Evolutionary conservation across 2,113 vertebrate genomes (phyloP).

Genomic region (Chionodraco myersi): DNA sequence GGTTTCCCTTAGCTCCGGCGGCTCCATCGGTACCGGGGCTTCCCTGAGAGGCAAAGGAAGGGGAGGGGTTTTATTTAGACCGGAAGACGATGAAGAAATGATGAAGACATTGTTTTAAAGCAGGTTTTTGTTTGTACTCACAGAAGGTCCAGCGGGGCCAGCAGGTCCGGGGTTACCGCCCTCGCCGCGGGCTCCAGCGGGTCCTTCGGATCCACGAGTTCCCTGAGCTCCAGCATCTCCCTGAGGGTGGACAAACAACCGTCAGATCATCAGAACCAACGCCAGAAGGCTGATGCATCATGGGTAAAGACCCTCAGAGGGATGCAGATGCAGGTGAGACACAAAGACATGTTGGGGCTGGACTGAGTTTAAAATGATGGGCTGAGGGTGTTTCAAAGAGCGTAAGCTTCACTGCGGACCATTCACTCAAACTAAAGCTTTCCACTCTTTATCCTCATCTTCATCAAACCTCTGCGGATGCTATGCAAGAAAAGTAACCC

Average conservation of each 20-base stretch:
- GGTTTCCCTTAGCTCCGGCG: conserved; percentile 91
- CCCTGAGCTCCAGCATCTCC: conserved; percentile 95
- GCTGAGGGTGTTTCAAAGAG: no score
- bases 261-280: background rate
- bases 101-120: background rate
- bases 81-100: no score
- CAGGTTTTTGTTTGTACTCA: conserved; percentile 78
- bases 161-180: conserved; percentile 94
- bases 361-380: background rate
- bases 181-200: conserved; percentile 93
- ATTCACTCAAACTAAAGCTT: background rate
- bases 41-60: conserved; percentile 83
- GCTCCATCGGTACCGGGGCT: conserved; percentile 94
- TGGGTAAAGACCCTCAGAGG: background rate
- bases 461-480: background rate
- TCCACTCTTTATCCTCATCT: background rate
- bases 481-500: background rate
- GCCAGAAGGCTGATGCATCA: background rate
- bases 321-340: background rate
- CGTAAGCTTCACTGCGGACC: background rate
- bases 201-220: conserved; percentile 92
- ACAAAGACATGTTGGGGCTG: background rate
- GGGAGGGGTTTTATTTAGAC: background rate
- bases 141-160: conserved; percentile 91
- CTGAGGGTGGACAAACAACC: conserved; percentile 74